Base-by-base conservation (phyloP, 2,797 vertebrate species). In the Mallotus villosus region DNA sequence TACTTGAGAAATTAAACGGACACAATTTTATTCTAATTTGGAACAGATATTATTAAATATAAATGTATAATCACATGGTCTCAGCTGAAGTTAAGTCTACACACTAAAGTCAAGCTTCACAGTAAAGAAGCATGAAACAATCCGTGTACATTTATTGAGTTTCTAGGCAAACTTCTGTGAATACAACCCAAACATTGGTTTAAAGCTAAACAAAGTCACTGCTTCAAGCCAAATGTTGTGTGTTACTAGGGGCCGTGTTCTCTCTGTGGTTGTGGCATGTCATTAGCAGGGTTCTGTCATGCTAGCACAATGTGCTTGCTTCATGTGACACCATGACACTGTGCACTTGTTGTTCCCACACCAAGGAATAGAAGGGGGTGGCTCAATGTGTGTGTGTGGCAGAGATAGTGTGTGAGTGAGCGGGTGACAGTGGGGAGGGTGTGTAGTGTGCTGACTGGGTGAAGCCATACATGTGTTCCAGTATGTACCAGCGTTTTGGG, bases 341-440 rank as follows among this genome's bases (percentile, higher is more conserved):
- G 76, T 80, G 81, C 82, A 74, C 73, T 74, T 58, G 71, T 92
- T 91, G 87, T 92, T 92, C 88, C 90, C 87, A 90, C 90, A 84
- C 84, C 85, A 77, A 34, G 21, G 1, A 75, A 76, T 53, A 32
- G 70, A 11, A 12, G 1, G 59, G 29, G 27, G 49, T 53, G 58
- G 63, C 16, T 69, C 11, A 37, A 58, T 37, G 46, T 55, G 24
- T 68, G 59, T 66, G 70, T 58, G 63, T 27, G 19, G 17, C 19
- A 8, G 51, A n/a, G 19, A 55, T 55, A 11, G 53, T 27, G 21
- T 59, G 70, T 65, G 70, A 58, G 61, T 57, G 70, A 57, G 70
- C 34, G 61, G 25, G 71, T 72, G 62, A 64, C 63, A 64, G 68
- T 74, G 29, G 70, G 27, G 81, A 80, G 53, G 67, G 77, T 34